Evolutionary conservation across 2,888 invertebrate species (phyloP).

Genomic region (Anaspis maculata): DNA sequence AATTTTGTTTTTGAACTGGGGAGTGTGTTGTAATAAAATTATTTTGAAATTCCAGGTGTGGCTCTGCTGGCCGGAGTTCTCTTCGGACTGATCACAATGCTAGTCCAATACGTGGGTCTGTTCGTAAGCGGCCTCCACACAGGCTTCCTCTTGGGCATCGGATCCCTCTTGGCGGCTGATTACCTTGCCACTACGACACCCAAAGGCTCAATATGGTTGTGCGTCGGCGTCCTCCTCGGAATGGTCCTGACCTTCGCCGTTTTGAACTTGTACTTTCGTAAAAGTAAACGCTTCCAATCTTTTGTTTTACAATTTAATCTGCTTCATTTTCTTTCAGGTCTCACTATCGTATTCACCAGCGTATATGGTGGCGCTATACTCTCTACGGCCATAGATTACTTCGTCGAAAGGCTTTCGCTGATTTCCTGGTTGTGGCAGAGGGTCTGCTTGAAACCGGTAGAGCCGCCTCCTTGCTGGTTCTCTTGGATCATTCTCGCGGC

Average conservation of each 20-base stretch:
- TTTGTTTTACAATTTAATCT: too few relatives aligned
- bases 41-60: slow-evolving; percentile 59
- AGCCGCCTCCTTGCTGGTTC: slow-evolving; percentile 57
- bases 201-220: slow-evolving; percentile 54
- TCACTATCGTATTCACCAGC: slow-evolving; percentile 66
- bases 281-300: slow-evolving; percentile 49
- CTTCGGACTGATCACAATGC: slow-evolving; percentile 72
- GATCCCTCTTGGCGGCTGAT: slow-evolving; percentile 51
- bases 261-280: slow-evolving; percentile 66
- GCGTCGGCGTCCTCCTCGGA: slow-evolving; percentile 58
- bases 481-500: slow-evolving; percentile 66
- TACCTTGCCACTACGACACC: slow-evolving; percentile 50
- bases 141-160: slow-evolving; percentile 56
- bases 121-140: slow-evolving; percentile 76
- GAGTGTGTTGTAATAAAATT: too few relatives aligned
- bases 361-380: slow-evolving; percentile 70
- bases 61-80: slow-evolving; percentile 65
- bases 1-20: too few relatives aligned
- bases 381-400: slow-evolving; percentile 64
- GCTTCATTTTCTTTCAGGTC: too few relatives aligned
- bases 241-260: slow-evolving; percentile 62
- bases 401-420: slow-evolving; percentile 62
- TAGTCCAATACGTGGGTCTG: slow-evolving; percentile 73
- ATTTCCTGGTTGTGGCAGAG: slow-evolving; percentile 66
- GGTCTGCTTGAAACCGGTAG: slow-evolving; percentile 49